Evolutionary conservation across 2,888 invertebrate species (phyloP).

Genomic region (Tetramorium bicarinatum): DNA sequence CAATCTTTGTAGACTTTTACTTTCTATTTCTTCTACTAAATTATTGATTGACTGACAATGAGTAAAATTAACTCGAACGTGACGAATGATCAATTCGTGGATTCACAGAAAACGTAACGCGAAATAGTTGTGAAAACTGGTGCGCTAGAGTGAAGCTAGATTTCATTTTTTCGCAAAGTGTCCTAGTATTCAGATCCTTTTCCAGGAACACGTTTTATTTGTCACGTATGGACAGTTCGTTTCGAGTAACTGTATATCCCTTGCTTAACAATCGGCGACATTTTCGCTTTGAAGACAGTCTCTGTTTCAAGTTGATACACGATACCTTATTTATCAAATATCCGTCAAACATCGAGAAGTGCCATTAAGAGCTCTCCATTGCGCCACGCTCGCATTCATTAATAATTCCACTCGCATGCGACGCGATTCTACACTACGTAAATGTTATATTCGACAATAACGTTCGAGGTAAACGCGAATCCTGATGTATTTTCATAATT

Average conservation of each 20-base stretch:
- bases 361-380: neutral
- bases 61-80: neutral
- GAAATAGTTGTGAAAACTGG: neutral
- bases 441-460: neutral
- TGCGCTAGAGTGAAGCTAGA: neutral
- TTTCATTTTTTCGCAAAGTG: neutral
- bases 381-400: neutral
- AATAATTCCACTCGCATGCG: neutral
- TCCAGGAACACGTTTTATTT: neutral
- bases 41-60: no score
- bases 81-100: neutral
- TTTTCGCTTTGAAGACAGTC: neutral
- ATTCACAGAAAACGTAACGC: neutral
- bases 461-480: neutral
- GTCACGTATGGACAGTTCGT: neutral
- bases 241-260: neutral
- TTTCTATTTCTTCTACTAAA: no score
- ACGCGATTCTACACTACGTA: neutral
- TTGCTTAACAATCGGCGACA: neutral
- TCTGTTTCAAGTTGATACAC: conserved; percentile 18
- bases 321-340: conserved; percentile 19
- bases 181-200: neutral
- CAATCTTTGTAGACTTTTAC: no score
- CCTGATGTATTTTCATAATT: neutral
- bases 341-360: neutral